Conservation (phyloP, 2,797 vertebrate genomes). For the Alectoris magna region DNA sequence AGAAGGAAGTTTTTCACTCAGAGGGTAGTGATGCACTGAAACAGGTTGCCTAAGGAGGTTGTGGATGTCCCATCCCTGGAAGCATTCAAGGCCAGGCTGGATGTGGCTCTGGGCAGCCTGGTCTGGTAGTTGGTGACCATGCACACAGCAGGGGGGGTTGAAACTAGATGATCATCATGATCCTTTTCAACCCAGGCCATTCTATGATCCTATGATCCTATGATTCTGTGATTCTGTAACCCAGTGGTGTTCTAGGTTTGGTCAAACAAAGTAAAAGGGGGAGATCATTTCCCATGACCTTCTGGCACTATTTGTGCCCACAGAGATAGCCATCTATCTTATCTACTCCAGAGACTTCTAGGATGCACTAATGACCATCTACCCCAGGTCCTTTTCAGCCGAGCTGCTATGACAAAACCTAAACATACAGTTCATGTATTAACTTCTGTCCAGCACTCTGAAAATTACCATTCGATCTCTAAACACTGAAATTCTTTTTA, state of each 20-base stretch:
- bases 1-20: no score
- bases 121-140: no score
- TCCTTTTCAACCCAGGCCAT: no score
- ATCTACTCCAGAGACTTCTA: neutral
- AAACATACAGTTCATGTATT: neutral
- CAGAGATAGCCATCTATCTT: neutral
- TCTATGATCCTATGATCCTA: no score
- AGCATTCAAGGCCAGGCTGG: no score
- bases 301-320: neutral
- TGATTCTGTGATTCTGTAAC: no score
- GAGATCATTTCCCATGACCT: neutral
- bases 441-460: neutral
- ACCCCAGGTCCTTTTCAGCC: neutral
- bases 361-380: neutral
- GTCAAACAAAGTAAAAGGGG: neutral
- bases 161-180: no score
- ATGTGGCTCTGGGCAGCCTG: no score
- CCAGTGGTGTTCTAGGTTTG: neutral
- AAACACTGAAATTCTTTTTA: neutral
- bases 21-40: no score
- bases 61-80: no score
- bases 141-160: no score
- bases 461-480: neutral
- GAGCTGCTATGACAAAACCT: neutral
- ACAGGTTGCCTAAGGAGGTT: no score